phyloP scores from a whole-genome alignment of 2,113 vertebrate genomes.

The Dipodomys spectabilis region DNA sequence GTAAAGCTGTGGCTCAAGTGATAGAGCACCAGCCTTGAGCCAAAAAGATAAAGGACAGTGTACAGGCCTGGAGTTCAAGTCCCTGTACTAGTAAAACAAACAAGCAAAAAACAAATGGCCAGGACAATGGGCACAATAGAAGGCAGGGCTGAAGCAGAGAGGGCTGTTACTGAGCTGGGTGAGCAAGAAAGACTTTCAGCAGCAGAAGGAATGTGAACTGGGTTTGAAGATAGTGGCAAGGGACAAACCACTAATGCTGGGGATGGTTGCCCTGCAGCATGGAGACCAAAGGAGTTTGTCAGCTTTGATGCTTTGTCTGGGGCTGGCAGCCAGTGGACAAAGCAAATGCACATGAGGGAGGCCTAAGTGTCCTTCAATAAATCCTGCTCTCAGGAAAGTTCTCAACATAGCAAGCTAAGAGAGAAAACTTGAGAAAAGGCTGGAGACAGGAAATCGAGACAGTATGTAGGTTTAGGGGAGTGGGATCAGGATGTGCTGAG shows the following conservation, averaged over 20 bases:
- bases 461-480: not conserved
- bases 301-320: not conserved
- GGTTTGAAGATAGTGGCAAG: not conserved
- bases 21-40: no score
- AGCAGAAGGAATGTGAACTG: not conserved
- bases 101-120: no score
- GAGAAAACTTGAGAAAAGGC: not conserved
- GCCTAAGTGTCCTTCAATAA: not conserved
- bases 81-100: no score
- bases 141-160: not conserved
- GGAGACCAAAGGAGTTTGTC: not conserved
- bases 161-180: not conserved
- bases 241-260: not conserved
- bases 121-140: not conserved
- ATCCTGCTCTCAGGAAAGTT: not conserved
- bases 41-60: no score
- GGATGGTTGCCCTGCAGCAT: not conserved
- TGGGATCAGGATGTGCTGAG: no score
- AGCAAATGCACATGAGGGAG: rapidly evolving
- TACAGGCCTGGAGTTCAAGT: no score
- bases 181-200: not conserved
- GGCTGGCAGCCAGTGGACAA: not conserved
- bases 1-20: no score
- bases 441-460: not conserved
- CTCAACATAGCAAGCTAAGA: not conserved